These are phyloP conservation scores for Therioaphis trifolii DNA, from an alignment of 2,888 invertebrate genomes.

Conservation along the genomic window DNA sequence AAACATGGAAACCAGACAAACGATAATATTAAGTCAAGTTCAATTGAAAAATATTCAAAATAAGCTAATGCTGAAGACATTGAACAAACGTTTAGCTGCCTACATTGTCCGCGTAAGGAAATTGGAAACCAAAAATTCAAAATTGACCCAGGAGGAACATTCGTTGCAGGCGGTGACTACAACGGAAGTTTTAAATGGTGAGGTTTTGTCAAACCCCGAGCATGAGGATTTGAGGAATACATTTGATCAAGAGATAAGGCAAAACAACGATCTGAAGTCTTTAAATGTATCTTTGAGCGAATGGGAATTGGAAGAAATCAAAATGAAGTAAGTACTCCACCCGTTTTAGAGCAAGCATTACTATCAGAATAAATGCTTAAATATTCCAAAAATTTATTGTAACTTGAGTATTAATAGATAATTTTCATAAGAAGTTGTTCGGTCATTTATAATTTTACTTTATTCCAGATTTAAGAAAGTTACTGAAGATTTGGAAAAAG, in stretches of 20 bases:
- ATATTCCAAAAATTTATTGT: no score
- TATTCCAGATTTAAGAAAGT: constrained; percentile 77
- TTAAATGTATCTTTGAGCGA: constrained; percentile 89
- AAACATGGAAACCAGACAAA: constrained; percentile 56
- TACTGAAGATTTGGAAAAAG: constrained; percentile 78
- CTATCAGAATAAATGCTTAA: no score
- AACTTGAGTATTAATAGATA: no score
- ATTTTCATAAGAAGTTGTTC: no score
- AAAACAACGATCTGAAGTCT: constrained; percentile 93
- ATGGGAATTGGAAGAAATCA: constrained; percentile 86
- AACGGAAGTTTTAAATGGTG: constrained; percentile 89
- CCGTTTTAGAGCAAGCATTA: no score
- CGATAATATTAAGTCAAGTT: constrained; percentile 83
- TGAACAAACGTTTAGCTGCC: constrained; percentile 95
- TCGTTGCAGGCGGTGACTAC: constrained; percentile 86
- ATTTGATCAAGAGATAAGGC: constrained; percentile 90
- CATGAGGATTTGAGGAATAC: constrained; percentile 89
- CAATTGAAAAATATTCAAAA: no score
- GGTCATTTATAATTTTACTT: constrained; percentile 60
- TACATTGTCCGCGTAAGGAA: constrained; percentile 96
- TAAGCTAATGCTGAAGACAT: no score
- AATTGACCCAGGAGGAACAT: constrained; percentile 84
- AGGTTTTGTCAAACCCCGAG: constrained; percentile 92
- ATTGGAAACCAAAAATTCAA: constrained; percentile 91
- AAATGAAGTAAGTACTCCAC: constrained; percentile 75